A percentile compares a stretch with the other conserved stretches of the same genome.
These are phyloP conservation scores for Zaprionus lachaisei DNA, from an alignment of 1,140 invertebrate species.

Conservation along the genomic window DNA sequence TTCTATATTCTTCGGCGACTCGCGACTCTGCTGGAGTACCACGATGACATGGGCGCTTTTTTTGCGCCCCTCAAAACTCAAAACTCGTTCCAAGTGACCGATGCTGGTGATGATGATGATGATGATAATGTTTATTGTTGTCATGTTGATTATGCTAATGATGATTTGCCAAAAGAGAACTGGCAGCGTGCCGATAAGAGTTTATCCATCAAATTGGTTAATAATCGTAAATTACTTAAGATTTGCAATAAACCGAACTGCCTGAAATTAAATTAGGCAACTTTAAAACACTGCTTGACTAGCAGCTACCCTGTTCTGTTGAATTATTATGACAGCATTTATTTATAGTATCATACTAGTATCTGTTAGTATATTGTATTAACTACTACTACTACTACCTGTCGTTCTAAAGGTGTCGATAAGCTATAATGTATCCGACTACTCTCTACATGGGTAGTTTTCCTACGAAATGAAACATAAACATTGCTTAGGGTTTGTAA, in stretches of 20 bases:
- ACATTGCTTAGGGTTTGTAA: no score
- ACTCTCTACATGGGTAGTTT: no score
- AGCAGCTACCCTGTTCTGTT: slow-evolving; percentile 6
- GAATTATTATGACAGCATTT: neutral
- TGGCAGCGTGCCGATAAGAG: slow-evolving; percentile 29
- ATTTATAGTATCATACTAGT: no score
- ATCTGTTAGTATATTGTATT: no score
- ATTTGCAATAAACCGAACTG: slow-evolving; percentile 47
- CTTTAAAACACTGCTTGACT: neutral
- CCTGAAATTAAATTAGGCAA: slow-evolving; percentile 23
- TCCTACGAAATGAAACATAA: no score
- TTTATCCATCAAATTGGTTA: slow-evolving; percentile 8
- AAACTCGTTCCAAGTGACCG: slow-evolving; percentile 2
- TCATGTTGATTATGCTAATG: slow-evolving; percentile 18
- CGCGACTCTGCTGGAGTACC: neutral
- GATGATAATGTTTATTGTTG: slow-evolving; percentile 11
- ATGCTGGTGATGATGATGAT: slow-evolving; percentile 2
- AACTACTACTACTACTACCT: no score
- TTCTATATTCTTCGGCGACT: neutral
- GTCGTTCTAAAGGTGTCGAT: no score
- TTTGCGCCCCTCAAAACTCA: neutral
- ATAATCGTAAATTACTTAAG: slow-evolving; percentile 17
- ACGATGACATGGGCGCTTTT: slow-evolving; percentile 15
- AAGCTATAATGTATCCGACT: no score
- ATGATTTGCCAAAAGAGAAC: slow-evolving; percentile 38